A percentile compares a stretch with the other conserved stretches of the same genome.
Evolutionary conservation across 2,113 vertebrate species (phyloP).

Genomic region (Phodopus roborovskii): DNA sequence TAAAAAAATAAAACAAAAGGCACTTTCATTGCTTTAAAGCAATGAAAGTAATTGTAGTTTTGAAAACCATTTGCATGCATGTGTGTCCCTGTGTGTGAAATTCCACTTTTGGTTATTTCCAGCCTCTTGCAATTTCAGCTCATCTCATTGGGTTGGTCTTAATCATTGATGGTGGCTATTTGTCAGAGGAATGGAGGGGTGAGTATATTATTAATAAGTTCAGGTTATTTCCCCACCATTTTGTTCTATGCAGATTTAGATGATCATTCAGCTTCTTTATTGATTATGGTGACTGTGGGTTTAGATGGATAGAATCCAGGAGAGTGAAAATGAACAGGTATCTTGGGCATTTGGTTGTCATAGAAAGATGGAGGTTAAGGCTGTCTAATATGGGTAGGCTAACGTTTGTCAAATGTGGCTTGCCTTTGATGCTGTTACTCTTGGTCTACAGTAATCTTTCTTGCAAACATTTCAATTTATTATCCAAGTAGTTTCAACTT

Average conservation of each 20-base stretch:
- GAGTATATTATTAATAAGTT: not conserved
- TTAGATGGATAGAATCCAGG: not conserved
- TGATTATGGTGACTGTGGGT: not conserved
- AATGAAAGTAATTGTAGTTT: not conserved
- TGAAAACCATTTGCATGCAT: not conserved
- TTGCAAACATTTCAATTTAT: not conserved
- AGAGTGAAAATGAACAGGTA: not conserved
- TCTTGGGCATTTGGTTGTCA: not conserved
- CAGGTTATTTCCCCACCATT: not conserved
- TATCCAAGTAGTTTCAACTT: not conserved
- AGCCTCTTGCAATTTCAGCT: not conserved
- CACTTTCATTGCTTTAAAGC: not conserved
- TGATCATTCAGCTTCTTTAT: not conserved
- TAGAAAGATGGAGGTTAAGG: not conserved
- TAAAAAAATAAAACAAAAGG: not conserved
- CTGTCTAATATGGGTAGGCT: not conserved
- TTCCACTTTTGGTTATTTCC: not conserved
- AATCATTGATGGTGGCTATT: not conserved
- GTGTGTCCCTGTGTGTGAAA: not conserved
- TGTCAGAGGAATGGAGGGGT: not conserved
- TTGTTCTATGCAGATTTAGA: not conserved
- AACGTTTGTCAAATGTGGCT: not conserved
- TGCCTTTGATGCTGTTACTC: not conserved
- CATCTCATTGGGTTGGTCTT: not conserved
- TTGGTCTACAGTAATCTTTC: not conserved